These are phyloP conservation scores for Prietella phreatophila DNA, from an alignment of 2,113 vertebrate species.

Conservation along the genomic window DNA sequence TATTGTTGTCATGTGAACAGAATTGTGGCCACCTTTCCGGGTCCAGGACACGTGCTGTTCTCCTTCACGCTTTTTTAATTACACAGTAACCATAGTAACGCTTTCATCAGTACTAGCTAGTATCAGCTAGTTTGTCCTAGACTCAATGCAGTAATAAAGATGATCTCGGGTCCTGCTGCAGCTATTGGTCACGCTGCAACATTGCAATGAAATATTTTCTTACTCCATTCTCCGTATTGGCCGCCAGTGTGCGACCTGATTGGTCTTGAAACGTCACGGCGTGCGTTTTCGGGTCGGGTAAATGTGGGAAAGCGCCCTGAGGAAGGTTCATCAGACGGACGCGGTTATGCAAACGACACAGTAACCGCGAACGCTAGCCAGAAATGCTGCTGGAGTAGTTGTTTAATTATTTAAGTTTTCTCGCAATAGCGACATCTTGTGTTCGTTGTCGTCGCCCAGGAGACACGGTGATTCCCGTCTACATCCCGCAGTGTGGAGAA, in stretches of 20 bases:
- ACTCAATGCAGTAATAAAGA: too few species aligned
- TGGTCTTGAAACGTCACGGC: background rate
- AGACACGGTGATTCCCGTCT: conserved; percentile 81
- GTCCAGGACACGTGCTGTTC: background rate
- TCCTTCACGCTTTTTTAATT: background rate
- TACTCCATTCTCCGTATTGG: too few species aligned
- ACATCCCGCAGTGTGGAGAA: conserved; percentile 79
- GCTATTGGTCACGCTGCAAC: too few species aligned
- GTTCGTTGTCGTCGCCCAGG: conserved; percentile 58
- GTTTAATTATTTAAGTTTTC: background rate
- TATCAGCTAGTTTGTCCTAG: too few species aligned
- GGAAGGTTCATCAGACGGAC: background rate
- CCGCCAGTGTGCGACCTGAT: background rate
- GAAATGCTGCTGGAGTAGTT: background rate
- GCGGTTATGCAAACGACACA: background rate
- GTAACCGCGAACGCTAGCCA: background rate
- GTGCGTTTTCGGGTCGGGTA: background rate
- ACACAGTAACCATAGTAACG: background rate
- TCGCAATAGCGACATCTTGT: background rate
- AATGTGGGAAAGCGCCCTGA: background rate
- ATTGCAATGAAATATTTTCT: background rate
- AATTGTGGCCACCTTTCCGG: background rate
- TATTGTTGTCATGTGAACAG: background rate
- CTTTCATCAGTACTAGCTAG: background rate
- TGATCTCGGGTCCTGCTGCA: background rate